Percentiles rank a stretch among this genome's conserved stretches.
Conservation (phyloP, 2,888 invertebrate genomes). For the Choristoneura rosaceana region DNA sequence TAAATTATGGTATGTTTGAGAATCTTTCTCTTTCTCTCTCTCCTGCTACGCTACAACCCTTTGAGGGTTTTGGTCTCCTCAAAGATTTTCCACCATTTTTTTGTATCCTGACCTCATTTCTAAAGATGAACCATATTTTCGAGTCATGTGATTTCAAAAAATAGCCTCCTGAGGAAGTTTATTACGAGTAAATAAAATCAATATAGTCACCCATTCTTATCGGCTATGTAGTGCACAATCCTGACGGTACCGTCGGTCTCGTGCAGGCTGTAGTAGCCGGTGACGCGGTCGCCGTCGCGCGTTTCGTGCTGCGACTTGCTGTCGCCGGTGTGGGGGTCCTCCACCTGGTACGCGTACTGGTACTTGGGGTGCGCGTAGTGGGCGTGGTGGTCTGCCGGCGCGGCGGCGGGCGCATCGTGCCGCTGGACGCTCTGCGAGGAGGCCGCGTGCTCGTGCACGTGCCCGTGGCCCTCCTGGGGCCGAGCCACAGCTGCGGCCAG, state of each 20-base stretch:
- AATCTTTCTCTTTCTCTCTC: no score
- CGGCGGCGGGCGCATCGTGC: slow-evolving; percentile 47
- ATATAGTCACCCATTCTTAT: not conserved
- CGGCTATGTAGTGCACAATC: slow-evolving; percentile 36
- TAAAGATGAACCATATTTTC: no score
- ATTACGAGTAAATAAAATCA: not conserved
- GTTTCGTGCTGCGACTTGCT: slow-evolving; percentile 66
- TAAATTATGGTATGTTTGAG: no score
- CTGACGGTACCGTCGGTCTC: slow-evolving; percentile 48
- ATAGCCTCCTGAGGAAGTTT: not conserved
- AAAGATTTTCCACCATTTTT: no score
- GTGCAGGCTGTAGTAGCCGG: slow-evolving; percentile 56
- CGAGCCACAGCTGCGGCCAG: slow-evolving; percentile 44
- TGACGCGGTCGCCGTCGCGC: slow-evolving; percentile 66
- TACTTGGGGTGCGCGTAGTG: slow-evolving; percentile 56
- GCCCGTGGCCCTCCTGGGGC: slow-evolving; percentile 44
- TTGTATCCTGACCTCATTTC: no score
- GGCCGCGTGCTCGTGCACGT: slow-evolving; percentile 55
- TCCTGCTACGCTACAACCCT: no score
- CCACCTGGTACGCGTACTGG: slow-evolving; percentile 69
- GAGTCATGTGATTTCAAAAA: no score
- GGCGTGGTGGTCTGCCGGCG: slow-evolving; percentile 49
- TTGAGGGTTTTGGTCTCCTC: no score
- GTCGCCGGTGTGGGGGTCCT: slow-evolving; percentile 73
- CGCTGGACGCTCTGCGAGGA: slow-evolving; percentile 60